Conservation (phyloP, 2,113 vertebrate species). For the Bos indicus region DNA sequence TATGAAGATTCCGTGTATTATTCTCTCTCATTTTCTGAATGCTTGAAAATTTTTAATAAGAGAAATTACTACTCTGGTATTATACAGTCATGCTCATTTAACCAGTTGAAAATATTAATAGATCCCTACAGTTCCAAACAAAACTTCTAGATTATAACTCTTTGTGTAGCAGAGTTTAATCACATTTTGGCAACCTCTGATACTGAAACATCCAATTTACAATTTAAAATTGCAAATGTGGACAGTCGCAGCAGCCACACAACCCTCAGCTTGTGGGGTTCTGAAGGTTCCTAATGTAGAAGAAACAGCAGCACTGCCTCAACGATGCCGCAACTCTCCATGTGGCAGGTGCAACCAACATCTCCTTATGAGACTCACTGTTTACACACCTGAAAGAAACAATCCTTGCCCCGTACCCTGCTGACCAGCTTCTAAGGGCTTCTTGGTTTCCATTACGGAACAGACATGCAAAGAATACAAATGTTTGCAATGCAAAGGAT, state of each 20-base stretch:
- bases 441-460: neutral
- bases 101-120: neutral
- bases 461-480: neutral
- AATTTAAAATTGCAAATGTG: neutral
- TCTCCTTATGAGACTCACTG: no score
- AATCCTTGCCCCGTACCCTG: neutral
- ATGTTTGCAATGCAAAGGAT: neutral
- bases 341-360: fast-evolving
- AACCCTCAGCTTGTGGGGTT: neutral
- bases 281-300: neutral
- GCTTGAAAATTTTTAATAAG: neutral
- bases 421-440: neutral
- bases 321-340: fast-evolving
- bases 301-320: neutral
- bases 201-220: neutral
- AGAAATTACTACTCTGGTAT: neutral
- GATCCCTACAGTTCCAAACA: neutral
- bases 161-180: neutral
- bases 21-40: neutral
- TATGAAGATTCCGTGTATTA: neutral
- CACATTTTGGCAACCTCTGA: neutral
- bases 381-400: neutral
- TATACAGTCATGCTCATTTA: neutral
- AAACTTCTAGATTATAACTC: neutral
- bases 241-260: neutral